phyloP scores from a whole-genome alignment of 2,113 vertebrate species.

The Clarias magur region DNA sequence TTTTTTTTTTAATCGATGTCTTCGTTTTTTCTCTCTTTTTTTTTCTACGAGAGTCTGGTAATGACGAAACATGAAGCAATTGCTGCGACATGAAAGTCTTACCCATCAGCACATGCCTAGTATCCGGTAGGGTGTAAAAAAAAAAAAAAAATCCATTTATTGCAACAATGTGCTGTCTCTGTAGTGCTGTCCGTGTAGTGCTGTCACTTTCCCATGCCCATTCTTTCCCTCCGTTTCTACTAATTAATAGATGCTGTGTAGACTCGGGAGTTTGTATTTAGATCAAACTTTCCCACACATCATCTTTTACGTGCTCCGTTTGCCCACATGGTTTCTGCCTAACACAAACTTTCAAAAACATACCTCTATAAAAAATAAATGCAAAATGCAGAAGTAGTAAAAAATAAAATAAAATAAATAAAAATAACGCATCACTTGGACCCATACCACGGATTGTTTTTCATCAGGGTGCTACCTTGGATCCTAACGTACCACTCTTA shows the following conservation, averaged over 20 bases:
- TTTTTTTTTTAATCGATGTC: background rate
- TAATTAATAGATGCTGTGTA: conserved; percentile 88
- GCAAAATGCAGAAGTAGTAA: conserved; percentile 54
- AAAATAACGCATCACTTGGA: conserved; percentile 84
- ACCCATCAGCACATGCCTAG: conserved; percentile 5
- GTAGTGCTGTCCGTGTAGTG: conserved; percentile 79
- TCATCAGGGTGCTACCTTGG: conserved; percentile 97
- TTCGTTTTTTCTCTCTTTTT: background rate
- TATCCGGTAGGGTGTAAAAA: conserved; percentile 78
- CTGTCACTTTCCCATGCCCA: conserved; percentile 61
- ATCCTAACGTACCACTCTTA: conserved; percentile 91
- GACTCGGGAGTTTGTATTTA: conserved; percentile 88
- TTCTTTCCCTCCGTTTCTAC: conserved; percentile 66
- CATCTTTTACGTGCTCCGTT: conserved; percentile 77
- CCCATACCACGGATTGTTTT: conserved; percentile 83
- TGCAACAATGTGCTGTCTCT: conserved; percentile 85
- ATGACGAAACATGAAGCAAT: conserved; percentile 4
- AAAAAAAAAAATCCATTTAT: conserved; percentile 73
- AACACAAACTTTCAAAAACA: conserved; percentile 93
- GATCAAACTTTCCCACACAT: conserved; percentile 90
- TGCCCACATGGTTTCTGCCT: conserved; percentile 86
- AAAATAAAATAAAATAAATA: conserved; percentile 50
- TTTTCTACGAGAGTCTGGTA: background rate
- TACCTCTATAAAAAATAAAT: conserved; percentile 56
- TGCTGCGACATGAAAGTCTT: background rate